A percentile compares a stretch with the other conserved stretches of the same genome.
phyloP scores from a whole-genome alignment of 2,113 vertebrate genomes.

The Orientallactaga bullata region DNA sequence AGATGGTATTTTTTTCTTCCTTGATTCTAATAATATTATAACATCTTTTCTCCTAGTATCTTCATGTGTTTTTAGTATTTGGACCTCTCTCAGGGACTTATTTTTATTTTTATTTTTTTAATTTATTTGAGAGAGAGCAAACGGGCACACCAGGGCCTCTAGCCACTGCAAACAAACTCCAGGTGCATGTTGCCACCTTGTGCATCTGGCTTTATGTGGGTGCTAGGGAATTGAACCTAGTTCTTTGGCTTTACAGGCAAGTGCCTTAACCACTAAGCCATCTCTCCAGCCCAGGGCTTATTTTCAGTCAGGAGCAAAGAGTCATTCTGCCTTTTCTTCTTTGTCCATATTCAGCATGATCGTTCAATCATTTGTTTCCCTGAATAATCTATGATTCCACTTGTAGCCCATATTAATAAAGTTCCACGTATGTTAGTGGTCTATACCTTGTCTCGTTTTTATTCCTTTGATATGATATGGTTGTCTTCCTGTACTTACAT shows the following conservation, averaged over 20 bases:
- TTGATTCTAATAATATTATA: neutral
- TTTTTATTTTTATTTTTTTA: too few relatives aligned
- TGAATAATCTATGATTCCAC: neutral
- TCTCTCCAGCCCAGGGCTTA: neutral
- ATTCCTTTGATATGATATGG: conserved; percentile 7
- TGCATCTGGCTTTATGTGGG: too few relatives aligned
- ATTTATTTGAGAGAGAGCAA: too few relatives aligned
- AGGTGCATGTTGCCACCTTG: too few relatives aligned
- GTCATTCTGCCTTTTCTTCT: neutral
- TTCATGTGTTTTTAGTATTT: neutral
- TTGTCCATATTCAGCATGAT: neutral
- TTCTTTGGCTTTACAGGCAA: too few relatives aligned
- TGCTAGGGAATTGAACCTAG: too few relatives aligned
- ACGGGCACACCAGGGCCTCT: too few relatives aligned
- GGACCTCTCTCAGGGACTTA: too few relatives aligned
- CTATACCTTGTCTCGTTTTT: neutral
- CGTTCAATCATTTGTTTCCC: neutral
- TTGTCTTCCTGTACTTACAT: neutral
- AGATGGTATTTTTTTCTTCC: neutral
- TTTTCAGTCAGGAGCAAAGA: conserved; percentile 37
- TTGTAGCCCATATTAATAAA: neutral
- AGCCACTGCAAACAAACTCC: too few relatives aligned
- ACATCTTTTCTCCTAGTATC: conserved; percentile 13
- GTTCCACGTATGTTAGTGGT: neutral
- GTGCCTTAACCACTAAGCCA: too few relatives aligned